phyloP scores from a whole-genome alignment of 1,140 invertebrate species.

The Drosophila sechellia region DNA sequence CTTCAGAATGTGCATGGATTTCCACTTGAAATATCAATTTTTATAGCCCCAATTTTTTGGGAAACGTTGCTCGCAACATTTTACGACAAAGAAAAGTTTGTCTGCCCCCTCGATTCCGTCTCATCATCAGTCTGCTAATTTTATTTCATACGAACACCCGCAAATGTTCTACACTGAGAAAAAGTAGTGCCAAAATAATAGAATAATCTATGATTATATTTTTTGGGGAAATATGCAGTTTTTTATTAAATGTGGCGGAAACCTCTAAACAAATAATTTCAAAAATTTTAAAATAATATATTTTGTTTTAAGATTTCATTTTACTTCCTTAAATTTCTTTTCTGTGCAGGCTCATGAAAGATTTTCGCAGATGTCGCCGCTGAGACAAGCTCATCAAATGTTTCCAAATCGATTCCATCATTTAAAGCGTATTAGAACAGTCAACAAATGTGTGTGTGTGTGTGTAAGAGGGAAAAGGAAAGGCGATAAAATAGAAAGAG shows the following conservation, averaged over 20 bases:
- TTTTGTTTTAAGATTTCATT: not conserved
- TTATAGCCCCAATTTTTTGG: slow-evolving; percentile 15
- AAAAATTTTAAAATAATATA: not conserved
- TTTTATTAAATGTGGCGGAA: too few species aligned
- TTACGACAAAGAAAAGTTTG: slow-evolving; percentile 39
- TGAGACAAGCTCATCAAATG: slow-evolving; percentile 61
- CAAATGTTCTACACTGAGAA: slow-evolving; percentile 1
- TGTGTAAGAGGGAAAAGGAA: not conserved
- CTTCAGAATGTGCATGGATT: slow-evolving; percentile 33
- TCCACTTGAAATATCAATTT: slow-evolving; percentile 36
- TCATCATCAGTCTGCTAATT: slow-evolving; percentile 21
- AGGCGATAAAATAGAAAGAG: slow-evolving; percentile 8
- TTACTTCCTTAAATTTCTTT: not conserved
- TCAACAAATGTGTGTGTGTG: slow-evolving; percentile 14
- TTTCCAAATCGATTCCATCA: slow-evolving; percentile 59
- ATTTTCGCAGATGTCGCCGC: slow-evolving; percentile 39
- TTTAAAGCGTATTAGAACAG: slow-evolving; percentile 63
- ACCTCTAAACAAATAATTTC: not conserved
- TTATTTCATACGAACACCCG: slow-evolving; percentile 19
- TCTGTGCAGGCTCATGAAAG: slow-evolving; percentile 4
- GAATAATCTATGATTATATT: not conserved
- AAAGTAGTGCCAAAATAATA: not conserved
- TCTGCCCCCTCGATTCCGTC: not conserved
- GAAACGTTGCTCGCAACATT: slow-evolving; percentile 27
- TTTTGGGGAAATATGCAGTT: too few species aligned